Conservation (phyloP, 2,888 invertebrate species). For the Drosophila parthenogenetica region DNA sequence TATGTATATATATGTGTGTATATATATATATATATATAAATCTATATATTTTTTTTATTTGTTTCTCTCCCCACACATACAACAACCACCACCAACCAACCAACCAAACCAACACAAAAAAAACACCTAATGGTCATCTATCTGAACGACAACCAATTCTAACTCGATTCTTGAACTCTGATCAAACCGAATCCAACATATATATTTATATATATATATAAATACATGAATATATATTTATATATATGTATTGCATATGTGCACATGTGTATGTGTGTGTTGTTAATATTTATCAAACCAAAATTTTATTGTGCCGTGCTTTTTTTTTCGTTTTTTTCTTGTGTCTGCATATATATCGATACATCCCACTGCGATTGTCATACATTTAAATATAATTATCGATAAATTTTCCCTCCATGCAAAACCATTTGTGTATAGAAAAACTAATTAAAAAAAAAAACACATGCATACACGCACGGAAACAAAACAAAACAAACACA, state of each 20-base stretch:
- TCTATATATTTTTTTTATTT: slow-evolving; percentile 69
- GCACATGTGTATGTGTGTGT: slow-evolving; percentile 37
- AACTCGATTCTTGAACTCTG: slow-evolving; percentile 40
- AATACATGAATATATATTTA: slow-evolving; percentile 12
- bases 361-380: slow-evolving; percentile 17
- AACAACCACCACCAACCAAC: slow-evolving; percentile 54
- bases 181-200: slow-evolving; percentile 45
- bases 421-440: slow-evolving; percentile 64
- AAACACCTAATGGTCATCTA: slow-evolving; percentile 59
- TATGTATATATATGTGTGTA: slow-evolving; percentile 25
- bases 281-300: slow-evolving; percentile 14
- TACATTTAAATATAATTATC: slow-evolving; percentile 15
- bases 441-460: slow-evolving; percentile 66
- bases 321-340: background rate
- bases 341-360: slow-evolving; percentile 32
- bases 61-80: slow-evolving; percentile 78
- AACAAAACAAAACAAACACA: slow-evolving; percentile 20
- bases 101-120: slow-evolving; percentile 39
- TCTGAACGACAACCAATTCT: slow-evolving; percentile 60
- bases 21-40: slow-evolving; percentile 71
- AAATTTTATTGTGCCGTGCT: slow-evolving; percentile 12
- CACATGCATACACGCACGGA: background rate
- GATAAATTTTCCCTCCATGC: slow-evolving; percentile 12
- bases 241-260: slow-evolving; percentile 36
- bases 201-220: slow-evolving; percentile 25